Evolutionary conservation across 2,113 vertebrate genomes (phyloP), one percentile per base, ranked within the genome.

Genomic region (Chaetura pelagica): DNA sequence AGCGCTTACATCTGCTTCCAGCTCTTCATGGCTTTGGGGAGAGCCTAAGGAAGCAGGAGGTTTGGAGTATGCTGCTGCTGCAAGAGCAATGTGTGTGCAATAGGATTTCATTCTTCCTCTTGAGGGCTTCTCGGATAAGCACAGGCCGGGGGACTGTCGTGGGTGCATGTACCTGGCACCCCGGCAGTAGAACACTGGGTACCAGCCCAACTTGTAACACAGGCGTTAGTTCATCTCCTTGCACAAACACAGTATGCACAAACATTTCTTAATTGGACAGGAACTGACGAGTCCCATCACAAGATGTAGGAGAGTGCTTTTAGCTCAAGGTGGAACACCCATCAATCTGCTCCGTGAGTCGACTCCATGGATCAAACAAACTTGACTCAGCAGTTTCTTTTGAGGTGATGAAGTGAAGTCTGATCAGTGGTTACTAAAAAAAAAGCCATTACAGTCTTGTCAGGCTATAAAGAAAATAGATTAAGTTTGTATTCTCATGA

Each of bases 21-120:
- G 80, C 32, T 58, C 74, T 42, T 58, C 3, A 12, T 27, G 55
- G 73, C 69, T 84, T 71, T 67, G 76, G 85, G 66, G 42, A 19
- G 24, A 90, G 35, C 54, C 17, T 26, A 0, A 1, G 2, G 40
- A 75, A 55, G 54, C 12, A 64, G 69, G 34, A 57, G 44, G 26
- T 24, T 26, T 46, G 32, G 48, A 62, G 21, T 20, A 16, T 1
- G 0, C 23, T 38, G 52, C 82, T 78, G 66, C 78, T 0, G 0
- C 63, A 52, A 64, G 76, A 87, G 24, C 62, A 51, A 4, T 9
- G 23, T 1, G 1, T 54, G 35, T 64, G 54, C 74, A 59, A 0
- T 35, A 52, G 59, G 71, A 6, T 90, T 92, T 80, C 44, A 19
- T 88, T 80, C 85, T 42, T 27, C 17, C 35, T 84, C 78, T 21